These are phyloP conservation scores for Acromyrmex echinatior DNA, from an alignment of 1,140 invertebrate genomes.

Conservation along the genomic window DNA sequence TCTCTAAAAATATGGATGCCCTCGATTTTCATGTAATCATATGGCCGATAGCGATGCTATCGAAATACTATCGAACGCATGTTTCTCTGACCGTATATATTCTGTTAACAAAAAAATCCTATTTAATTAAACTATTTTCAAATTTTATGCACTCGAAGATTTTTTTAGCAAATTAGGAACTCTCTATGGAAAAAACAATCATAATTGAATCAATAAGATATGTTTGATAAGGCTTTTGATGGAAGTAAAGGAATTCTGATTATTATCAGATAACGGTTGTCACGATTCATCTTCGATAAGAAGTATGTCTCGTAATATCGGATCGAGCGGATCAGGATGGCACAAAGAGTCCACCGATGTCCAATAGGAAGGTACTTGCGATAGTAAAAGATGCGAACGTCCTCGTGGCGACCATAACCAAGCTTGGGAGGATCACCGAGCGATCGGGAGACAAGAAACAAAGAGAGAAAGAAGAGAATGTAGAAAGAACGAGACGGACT, in stretches of 20 bases:
- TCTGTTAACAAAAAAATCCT: neutral
- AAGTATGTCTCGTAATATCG: constrained; percentile 59
- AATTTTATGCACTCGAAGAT: neutral
- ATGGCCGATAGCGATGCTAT: constrained; percentile 4
- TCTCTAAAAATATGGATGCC: constrained; percentile 16
- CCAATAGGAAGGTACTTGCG: constrained; percentile 56
- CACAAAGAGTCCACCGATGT: constrained; percentile 57
- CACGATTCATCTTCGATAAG: constrained; percentile 14
- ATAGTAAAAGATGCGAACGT: constrained; percentile 64
- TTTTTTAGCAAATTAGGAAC: constrained; percentile 11
- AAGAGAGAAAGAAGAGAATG: constrained; percentile 31
- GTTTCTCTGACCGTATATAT: neutral
- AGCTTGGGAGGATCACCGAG: constrained; percentile 44
- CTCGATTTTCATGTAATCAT: constrained; percentile 22
- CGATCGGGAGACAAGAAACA: constrained; percentile 40
- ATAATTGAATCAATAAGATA: no score
- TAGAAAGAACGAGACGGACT: constrained; percentile 30
- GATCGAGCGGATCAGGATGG: constrained; percentile 60
- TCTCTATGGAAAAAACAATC: neutral
- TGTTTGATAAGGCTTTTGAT: no score
- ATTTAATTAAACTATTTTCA: constrained; percentile 1
- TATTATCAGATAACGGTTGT: neutral
- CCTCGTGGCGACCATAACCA: constrained; percentile 42
- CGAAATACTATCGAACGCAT: neutral
- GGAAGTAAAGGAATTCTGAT: no score